Conservation (phyloP, 53 echinoderm and acorn worm genomes). For the Actinopyga echinites region DNA sequence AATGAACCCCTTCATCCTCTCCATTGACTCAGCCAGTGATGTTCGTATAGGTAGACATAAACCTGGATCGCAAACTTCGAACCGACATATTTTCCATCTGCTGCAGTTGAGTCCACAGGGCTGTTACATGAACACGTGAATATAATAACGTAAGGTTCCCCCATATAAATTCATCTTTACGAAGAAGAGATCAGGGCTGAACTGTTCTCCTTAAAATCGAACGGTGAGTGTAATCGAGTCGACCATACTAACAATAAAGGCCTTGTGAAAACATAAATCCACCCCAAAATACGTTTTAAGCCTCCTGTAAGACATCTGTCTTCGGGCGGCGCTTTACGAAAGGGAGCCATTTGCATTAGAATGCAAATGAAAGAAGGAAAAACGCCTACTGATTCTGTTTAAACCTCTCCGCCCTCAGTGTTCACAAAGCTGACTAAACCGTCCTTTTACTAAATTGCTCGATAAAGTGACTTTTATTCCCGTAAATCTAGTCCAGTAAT, state of each 20-base stretch:
- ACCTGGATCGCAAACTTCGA: neutral
- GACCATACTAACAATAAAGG: neutral
- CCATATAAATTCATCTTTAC: slow-evolving; percentile 11
- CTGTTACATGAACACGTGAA: too few species aligned
- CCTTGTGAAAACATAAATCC: neutral
- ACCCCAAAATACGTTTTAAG: neutral
- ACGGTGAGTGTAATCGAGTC: neutral
- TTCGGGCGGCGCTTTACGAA: slow-evolving; percentile 19
- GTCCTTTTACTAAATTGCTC: slow-evolving; percentile 33
- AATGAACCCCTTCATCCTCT: too few species aligned
- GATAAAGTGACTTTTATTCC: slow-evolving; percentile 16
- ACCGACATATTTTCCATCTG: slow-evolving; percentile 5
- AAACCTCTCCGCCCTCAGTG: slow-evolving; percentile 21
- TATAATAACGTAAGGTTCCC: neutral
- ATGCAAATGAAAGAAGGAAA: slow-evolving; percentile 22
- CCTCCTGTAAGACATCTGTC: slow-evolving; percentile 18
- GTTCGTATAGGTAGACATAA: too few species aligned
- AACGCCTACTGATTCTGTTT: slow-evolving; percentile 28
- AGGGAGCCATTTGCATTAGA: slow-evolving; percentile 26
- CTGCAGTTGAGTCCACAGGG: neutral
- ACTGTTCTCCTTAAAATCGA: too few species aligned
- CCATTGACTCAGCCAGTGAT: too few species aligned
- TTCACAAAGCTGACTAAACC: slow-evolving; percentile 17
- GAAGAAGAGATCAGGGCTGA: slow-evolving; percentile 4
- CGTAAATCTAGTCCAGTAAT: slow-evolving; percentile 35